A percentile compares a stretch with the other conserved stretches of the same genome.
Conservation (phyloP, 2,797 vertebrate species). For the Orestias chungarensis region DNA sequence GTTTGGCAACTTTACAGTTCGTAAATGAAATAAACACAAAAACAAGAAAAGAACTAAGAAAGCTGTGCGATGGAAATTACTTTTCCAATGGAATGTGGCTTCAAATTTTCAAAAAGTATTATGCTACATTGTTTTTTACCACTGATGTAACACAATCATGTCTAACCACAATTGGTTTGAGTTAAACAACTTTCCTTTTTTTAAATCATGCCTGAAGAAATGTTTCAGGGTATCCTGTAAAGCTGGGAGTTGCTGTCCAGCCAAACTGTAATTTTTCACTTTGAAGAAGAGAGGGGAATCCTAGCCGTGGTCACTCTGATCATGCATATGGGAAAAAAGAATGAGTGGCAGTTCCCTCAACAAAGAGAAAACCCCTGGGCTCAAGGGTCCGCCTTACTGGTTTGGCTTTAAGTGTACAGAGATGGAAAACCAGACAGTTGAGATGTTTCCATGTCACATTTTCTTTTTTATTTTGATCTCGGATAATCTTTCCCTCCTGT, state of each 20-base stretch:
- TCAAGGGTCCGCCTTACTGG: conserved; percentile 56
- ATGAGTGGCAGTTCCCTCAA: conserved; percentile 58
- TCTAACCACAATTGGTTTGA: conserved; percentile 31
- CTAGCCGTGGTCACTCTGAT: conserved; percentile 36
- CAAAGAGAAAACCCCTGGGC: conserved; percentile 20
- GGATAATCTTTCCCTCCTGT: conserved; percentile 65
- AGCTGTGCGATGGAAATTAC: neutral
- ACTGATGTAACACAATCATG: conserved; percentile 34
- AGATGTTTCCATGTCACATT: conserved; percentile 78
- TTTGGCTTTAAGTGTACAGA: conserved; percentile 64
- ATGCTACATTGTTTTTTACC: neutral
- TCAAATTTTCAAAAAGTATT: neutral
- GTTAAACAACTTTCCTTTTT: conserved; percentile 54
- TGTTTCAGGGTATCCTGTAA: conserved; percentile 38
- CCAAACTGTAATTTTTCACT: conserved; percentile 70
- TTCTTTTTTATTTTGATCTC: conserved; percentile 64
- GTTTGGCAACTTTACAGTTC: neutral
- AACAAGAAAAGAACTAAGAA: neutral
- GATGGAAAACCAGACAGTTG: conserved; percentile 76
- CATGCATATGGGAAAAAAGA: conserved; percentile 61
- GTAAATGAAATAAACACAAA: neutral
- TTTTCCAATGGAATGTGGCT: neutral
- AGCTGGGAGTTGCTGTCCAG: conserved; percentile 49
- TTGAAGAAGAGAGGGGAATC: conserved; percentile 52
- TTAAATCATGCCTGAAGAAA: conserved; percentile 52